A percentile compares a stretch with the other conserved stretches of the same genome.
phyloP scores from a whole-genome alignment of 1,140 invertebrate genomes.

The Parasteatoda tepidariorum region DNA sequence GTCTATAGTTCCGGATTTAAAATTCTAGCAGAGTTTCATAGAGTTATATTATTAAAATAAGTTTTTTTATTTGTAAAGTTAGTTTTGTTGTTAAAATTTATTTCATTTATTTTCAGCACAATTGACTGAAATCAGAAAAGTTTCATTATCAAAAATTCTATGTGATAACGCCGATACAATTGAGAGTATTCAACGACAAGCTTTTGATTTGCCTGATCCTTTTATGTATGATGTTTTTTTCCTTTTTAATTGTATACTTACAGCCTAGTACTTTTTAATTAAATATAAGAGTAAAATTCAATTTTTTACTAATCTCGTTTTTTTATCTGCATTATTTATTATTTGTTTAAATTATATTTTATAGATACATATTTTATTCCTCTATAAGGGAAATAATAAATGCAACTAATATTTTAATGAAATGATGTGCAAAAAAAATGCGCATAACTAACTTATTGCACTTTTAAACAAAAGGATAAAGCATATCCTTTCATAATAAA shows the following conservation, averaged over 20 bases:
- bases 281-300: not conserved
- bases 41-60: too few species aligned
- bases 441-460: too few species aligned
- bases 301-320: not conserved
- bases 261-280: not conserved
- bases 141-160: constrained; percentile 87
- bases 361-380: not conserved
- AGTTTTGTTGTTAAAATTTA: too few species aligned
- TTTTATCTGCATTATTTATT: not conserved
- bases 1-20: too few species aligned
- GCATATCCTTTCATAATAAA: too few species aligned
- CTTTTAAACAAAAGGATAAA: too few species aligned
- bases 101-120: constrained; percentile 76
- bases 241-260: not conserved
- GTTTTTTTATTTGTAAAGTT: too few species aligned
- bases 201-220: constrained; percentile 89
- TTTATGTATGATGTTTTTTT: constrained; percentile 77
- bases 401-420: not conserved
- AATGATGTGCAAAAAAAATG: too few species aligned
- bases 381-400: not conserved
- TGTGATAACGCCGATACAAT: constrained; percentile 93
- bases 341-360: not conserved
- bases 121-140: constrained; percentile 90
- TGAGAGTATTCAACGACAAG: constrained; percentile 86
- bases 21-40: too few species aligned